phyloP scores from a whole-genome alignment of 2,797 vertebrate genomes.

The Chaetodon trifasciatus region DNA sequence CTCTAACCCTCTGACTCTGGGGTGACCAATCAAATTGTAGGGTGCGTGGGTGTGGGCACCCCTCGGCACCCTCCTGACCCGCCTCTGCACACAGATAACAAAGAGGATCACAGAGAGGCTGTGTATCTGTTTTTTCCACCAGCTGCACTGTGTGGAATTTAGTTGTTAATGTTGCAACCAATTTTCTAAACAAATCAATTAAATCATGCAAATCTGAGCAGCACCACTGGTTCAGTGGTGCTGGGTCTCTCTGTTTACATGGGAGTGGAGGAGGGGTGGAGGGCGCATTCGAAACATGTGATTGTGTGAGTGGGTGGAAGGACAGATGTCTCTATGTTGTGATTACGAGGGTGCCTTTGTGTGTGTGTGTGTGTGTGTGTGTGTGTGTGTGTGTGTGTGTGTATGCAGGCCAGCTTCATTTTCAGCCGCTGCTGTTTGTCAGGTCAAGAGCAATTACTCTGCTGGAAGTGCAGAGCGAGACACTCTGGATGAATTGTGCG shows the following conservation, averaged over 20 bases:
- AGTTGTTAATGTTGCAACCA: conserved; percentile 41
- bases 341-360: not conserved
- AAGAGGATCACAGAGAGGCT: not conserved
- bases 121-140: conserved; percentile 15
- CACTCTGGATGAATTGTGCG: conserved; percentile 47
- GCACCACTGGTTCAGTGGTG: not conserved
- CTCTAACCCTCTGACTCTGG: no score
- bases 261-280: conserved; percentile 21
- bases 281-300: conserved; percentile 12
- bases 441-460: conserved; percentile 64
- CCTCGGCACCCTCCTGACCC: not conserved
- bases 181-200: conserved; percentile 68
- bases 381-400: conserved; percentile 14
- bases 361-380: conserved; percentile 7
- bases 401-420: conserved; percentile 32
- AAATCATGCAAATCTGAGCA: conserved; percentile 67
- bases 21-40: not conserved
- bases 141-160: conserved; percentile 14
- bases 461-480: conserved; percentile 39
- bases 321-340: conserved; percentile 33
- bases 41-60: not conserved
- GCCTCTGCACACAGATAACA: not conserved
- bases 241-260: conserved; percentile 8
- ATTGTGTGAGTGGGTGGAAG: conserved; percentile 49
- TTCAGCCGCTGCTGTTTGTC: conserved; percentile 50